Evolutionary conservation across 2,888 invertebrate genomes (phyloP).

Genomic region (Ceratothoa steindachneri): DNA sequence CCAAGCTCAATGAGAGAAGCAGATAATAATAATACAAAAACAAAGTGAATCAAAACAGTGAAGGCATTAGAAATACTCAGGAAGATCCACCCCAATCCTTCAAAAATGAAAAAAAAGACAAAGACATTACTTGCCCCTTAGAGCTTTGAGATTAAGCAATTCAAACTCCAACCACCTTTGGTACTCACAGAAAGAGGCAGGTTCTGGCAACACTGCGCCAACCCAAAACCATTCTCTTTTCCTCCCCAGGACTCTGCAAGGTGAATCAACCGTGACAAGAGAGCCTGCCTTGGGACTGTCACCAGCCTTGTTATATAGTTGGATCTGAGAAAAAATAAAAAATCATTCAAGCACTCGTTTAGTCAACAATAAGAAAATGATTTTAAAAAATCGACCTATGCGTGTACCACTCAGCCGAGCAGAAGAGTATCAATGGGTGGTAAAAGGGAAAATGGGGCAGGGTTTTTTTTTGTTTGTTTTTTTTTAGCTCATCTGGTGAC

Average conservation of each 20-base stretch:
- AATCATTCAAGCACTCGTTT: too few relatives aligned
- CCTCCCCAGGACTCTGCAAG: conserved; percentile 83
- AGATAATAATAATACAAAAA: too few relatives aligned
- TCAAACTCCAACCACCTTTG: conserved; percentile 1
- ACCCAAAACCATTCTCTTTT: conserved; percentile 78
- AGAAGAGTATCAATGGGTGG: too few relatives aligned
- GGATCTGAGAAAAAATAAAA: conserved; percentile 54
- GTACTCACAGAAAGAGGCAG: conserved; percentile 58
- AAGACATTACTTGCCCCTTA: not conserved
- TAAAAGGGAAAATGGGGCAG: too few relatives aligned
- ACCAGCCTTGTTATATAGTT: conserved; percentile 76
- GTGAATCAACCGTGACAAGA: conserved; percentile 68
- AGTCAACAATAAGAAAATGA: too few relatives aligned
- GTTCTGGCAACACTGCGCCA: conserved; percentile 74
- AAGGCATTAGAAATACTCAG: not conserved
- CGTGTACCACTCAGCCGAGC: too few relatives aligned
- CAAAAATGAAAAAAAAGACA: not conserved
- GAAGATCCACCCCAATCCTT: not conserved
- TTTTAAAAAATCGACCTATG: too few relatives aligned
- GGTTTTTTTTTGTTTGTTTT: too few relatives aligned
- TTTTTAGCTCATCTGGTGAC: too few relatives aligned
- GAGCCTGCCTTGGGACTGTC: conserved; percentile 66
- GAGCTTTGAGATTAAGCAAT: not conserved
- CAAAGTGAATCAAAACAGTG: not conserved
- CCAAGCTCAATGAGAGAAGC: too few relatives aligned